Evolutionary conservation across 1,140 invertebrate genomes (phyloP), one percentile per base, ranked within the genome.

Genomic region (Aphelenchoides avenae): DNA sequence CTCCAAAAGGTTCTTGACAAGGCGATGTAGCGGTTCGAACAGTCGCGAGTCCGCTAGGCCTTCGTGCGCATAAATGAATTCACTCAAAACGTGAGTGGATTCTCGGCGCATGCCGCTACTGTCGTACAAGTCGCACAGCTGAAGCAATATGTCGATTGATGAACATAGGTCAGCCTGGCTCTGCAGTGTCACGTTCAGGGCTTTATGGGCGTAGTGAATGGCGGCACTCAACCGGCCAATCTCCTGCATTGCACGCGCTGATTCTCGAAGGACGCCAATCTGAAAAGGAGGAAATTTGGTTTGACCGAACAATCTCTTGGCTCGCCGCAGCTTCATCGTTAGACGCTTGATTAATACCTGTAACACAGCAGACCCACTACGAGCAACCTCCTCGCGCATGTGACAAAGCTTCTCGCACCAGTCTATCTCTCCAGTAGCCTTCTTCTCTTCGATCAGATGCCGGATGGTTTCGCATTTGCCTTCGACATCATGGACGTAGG

Each of bases 381-480:
- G n/a, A 18, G 50, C 34, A 42, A 52, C 43, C 24, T 52, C 34
- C 22, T 42, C 33, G 29, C 30, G 33, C 20, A 52, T 22, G n/a
- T 33, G 39, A 31, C 50, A 52, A 18, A 52, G 43, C 34, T 39
- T 52, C 6, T 29, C 33, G 34, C 50, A 52, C 37, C 37, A 47
- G 15, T 33, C 39, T 15, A 36, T 33, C 13, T 52, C 50, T 41
- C 43, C 43, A 22, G 33, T 41, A 5, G 34, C n/a, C 11, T 22
- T 36, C 30, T 52, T 52, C 15, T 52, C 50, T 41, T 36, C 50
- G 34, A 52, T 47, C 31, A 52, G 22, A 26, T 52, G 33, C 22
- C 22, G 26, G 34, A 52, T 52, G 18, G 50, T 52, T 42, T 52
- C 50, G 30, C 50, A 52, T 52, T 52, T 52, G n/a, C 22, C 24